Evolutionary conservation across 2,888 invertebrate species (phyloP).

Genomic region (Eustalomyia histrio): DNA sequence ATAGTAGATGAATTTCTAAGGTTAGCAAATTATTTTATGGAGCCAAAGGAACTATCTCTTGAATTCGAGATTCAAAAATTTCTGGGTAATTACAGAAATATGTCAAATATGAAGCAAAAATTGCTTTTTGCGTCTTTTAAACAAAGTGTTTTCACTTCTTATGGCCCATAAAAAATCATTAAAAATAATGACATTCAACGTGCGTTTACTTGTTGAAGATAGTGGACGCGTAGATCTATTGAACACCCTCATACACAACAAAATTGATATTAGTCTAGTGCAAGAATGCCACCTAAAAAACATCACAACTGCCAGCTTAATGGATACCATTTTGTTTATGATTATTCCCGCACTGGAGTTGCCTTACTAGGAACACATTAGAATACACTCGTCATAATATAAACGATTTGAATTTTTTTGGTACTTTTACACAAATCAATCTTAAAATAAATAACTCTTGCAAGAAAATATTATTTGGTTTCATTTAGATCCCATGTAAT

Average conservation of each 20-base stretch:
- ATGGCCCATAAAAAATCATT: background rate
- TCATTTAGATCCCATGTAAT: conserved; percentile 18
- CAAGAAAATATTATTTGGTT: conserved; percentile 8
- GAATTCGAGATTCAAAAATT: no score
- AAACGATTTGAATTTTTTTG: background rate
- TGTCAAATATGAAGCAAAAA: no score
- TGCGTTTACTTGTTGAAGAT: background rate
- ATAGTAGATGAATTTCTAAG: background rate
- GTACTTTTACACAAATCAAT: background rate
- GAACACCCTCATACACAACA: no score
- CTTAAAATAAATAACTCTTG: background rate
- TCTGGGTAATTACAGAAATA: no score
- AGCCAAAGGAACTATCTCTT: no score
- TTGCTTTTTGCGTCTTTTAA: no score
- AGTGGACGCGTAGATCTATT: no score
- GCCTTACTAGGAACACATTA: background rate
- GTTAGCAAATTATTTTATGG: background rate
- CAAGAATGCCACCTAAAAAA: background rate
- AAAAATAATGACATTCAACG: no score
- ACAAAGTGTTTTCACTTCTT: background rate
- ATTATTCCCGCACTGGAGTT: background rate
- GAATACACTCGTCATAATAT: background rate
- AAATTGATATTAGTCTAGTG: no score
- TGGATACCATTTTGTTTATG: background rate
- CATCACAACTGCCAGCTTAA: background rate